These are phyloP conservation scores for Griposia aprilina DNA, from an alignment of 2,888 invertebrate species.

Conservation along the genomic window DNA sequence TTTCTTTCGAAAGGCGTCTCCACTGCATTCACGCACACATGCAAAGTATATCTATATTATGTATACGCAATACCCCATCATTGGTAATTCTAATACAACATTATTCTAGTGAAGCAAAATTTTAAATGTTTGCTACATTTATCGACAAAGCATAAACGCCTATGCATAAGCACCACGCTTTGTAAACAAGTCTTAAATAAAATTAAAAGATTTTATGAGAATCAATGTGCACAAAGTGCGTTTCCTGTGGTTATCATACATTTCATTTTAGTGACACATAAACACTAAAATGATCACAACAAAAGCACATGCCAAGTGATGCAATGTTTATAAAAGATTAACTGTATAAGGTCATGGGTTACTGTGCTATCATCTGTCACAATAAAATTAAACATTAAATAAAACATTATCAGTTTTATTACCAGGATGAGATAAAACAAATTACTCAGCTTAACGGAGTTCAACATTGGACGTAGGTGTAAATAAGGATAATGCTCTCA, in stretches of 20 bases:
- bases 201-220: background rate
- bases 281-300: constrained; percentile 16
- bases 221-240: background rate
- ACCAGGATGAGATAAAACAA: background rate
- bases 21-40: background rate
- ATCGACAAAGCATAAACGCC: background rate
- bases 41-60: background rate
- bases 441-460: background rate
- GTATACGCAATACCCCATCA: background rate
- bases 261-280: constrained; percentile 28
- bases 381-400: constrained; percentile 9
- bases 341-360: constrained; percentile 4
- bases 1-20: background rate
- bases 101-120: too few relatives aligned
- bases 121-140: background rate
- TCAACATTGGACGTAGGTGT: background rate
- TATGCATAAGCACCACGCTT: background rate
- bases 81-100: too few relatives aligned
- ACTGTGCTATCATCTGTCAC: constrained; percentile 2
- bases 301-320: constrained; percentile 21
- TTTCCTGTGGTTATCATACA: constrained; percentile 30
- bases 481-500: background rate
- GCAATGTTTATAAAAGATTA: constrained; percentile 35
- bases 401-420: background rate
- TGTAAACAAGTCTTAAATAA: background rate